Base-by-base conservation (phyloP, 2,113 vertebrate genomes). In the Gulo gulo region DNA sequence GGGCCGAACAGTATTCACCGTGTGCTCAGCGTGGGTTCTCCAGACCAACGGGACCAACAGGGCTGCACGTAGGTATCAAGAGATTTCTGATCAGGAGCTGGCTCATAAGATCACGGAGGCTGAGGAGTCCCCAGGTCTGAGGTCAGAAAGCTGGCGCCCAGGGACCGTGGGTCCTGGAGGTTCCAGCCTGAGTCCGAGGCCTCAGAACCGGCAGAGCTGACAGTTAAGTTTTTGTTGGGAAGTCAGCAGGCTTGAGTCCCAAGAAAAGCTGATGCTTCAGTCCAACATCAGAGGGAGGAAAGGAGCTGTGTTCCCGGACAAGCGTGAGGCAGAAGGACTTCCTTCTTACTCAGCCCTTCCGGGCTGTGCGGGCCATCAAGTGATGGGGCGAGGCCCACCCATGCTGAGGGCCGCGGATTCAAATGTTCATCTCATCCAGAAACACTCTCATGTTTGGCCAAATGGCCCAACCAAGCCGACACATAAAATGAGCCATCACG, bases 1-100 rank as follows among this genome's bases (percentile, higher is more conserved):
- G 4, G 39, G 34, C 18, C 0, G 18, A 7, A 21, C 4, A 6
- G 2, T 0, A 14, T 7, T 1, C 34, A 0, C 0, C 1, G 0
- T 13, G 36, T 8, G 3, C 2, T 34, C 18, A 4, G 23, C 11
- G 42, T n/a, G 86, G 79, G n/a, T 23, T 76, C 61, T 61, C 24
- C 14, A 1, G 82, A 78, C 50, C 34, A 7, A 14, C 3, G 0
- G 82, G 61, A 5, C n/a, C n/a, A 4, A 0, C 2, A 10, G 20
- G 14, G 21, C 6, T 0, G 9, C 5, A 4, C 2, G 1, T 2
- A 23, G 15, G 50, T 5, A 14, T 7, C 4, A 16, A 67, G 69
- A 12, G 31, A 39, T 9, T 14, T 16, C 2, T 7, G 6, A 4
- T 15, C 14, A 45, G 16, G 81, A 50, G 1, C 0, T 21, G 73